Percentiles rank a stretch among this genome's conserved stretches.
phyloP scores from a whole-genome alignment of 2,797 vertebrate species.

The Gymnopithys bicolor region DNA sequence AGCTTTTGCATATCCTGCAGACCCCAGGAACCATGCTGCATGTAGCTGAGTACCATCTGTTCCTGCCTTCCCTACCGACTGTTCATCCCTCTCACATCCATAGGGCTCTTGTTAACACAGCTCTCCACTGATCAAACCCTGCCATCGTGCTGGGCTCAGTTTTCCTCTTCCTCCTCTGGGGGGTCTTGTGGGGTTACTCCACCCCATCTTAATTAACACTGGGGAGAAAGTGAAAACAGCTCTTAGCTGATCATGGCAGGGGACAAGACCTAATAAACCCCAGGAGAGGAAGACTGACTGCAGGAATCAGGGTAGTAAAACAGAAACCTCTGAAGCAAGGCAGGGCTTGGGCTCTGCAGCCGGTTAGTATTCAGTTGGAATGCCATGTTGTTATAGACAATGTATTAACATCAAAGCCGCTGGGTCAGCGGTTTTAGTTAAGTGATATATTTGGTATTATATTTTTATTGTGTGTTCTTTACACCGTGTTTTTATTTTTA shows the following conservation, averaged over 20 bases:
- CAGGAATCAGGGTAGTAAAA: slow-evolving; percentile 46
- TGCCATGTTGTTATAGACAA: background rate
- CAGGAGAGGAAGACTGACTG: slow-evolving; percentile 14
- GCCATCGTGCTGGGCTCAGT: background rate
- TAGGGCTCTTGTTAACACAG: slow-evolving; percentile 48
- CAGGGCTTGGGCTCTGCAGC: background rate
- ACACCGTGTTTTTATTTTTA: slow-evolving; percentile 54
- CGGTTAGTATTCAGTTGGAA: slow-evolving; percentile 45
- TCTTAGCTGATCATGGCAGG: background rate
- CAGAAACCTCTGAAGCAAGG: slow-evolving; percentile 13
- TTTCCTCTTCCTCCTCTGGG: background rate
- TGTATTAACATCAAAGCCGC: slow-evolving; percentile 55
- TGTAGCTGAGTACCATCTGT: slow-evolving; percentile 46
- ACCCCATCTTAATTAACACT: slow-evolving; percentile 31
- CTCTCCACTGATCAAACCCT: background rate
- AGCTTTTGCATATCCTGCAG: slow-evolving; percentile 11
- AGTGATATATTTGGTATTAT: slow-evolving; percentile 59
- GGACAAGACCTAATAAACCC: slow-evolving; percentile 42
- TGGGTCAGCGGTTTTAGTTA: slow-evolving; percentile 59
- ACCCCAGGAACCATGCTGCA: background rate
- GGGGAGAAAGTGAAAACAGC: slow-evolving; percentile 50
- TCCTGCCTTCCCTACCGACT: background rate
- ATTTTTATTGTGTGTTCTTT: slow-evolving; percentile 49
- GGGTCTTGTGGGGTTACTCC: background rate
- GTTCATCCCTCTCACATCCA: slow-evolving; percentile 15